Conservation (phyloP, 2,113 vertebrate genomes). For the Leiothrix lutea region DNA sequence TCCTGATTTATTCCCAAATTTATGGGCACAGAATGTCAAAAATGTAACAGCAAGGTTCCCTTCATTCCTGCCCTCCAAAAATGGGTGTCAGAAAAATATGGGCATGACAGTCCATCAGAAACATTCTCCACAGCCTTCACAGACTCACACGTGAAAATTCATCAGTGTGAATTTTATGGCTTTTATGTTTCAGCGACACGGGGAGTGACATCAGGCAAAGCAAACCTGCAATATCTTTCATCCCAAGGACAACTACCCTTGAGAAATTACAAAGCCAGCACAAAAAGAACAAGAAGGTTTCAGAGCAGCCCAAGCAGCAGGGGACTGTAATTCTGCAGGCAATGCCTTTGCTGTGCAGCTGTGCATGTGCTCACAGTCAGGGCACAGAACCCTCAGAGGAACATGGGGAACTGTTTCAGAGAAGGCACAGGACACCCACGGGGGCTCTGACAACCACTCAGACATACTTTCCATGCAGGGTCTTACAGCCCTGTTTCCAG, state of each 20-base stretch:
- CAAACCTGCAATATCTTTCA: background rate
- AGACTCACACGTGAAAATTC: background rate
- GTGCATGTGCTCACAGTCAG: accelerated
- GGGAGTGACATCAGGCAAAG: background rate
- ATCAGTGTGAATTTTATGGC: background rate
- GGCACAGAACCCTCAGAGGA: background rate
- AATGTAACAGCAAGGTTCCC: background rate
- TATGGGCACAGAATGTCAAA: background rate
- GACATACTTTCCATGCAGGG: accelerated
- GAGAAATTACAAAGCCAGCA: background rate
- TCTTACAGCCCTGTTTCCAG: background rate
- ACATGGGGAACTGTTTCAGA: accelerated
- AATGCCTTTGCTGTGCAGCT: background rate
- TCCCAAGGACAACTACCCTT: slow-evolving; percentile 10
- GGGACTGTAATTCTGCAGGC: background rate
- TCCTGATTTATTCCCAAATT: background rate
- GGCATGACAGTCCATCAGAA: background rate
- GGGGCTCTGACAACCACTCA: background rate
- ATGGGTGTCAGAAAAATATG: background rate
- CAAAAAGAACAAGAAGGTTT: background rate
- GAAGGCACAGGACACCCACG: accelerated
- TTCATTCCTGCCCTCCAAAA: background rate
- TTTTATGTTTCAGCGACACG: background rate
- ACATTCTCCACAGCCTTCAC: background rate
- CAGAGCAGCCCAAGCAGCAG: background rate